Conservation (phyloP, 1,140 invertebrate species). For the Sminthurinus signatus region DNA sequence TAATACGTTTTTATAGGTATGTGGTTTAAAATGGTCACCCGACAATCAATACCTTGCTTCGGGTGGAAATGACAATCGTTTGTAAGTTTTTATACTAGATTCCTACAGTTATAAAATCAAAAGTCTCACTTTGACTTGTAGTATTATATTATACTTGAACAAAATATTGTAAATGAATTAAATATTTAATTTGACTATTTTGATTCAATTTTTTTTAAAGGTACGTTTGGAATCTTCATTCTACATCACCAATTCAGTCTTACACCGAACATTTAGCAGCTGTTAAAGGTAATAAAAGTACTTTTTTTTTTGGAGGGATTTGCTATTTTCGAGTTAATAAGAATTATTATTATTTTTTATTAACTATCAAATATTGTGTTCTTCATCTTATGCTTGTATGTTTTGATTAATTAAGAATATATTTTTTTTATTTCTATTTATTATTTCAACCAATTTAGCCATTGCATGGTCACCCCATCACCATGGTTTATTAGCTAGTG, state of each 20-base stretch:
- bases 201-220: too few species aligned
- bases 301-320: not conserved
- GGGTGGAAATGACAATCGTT: conserved; percentile 97
- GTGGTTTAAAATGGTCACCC: conserved; percentile 98
- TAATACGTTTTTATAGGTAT: conserved; percentile 54
- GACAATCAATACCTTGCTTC: conserved; percentile 97
- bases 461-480: conserved; percentile 99
- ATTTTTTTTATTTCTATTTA: too few species aligned
- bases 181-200: too few species aligned
- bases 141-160: too few species aligned
- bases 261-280: conserved; percentile 97
- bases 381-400: too few species aligned
- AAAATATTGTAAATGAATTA: too few species aligned
- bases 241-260: conserved; percentile 81
- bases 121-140: too few species aligned
- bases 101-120: too few species aligned
- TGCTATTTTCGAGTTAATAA: too few species aligned
- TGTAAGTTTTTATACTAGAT: too few species aligned
- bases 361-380: too few species aligned
- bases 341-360: too few species aligned
- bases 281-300: conserved; percentile 62
- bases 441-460: conserved; percentile 50
- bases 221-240: conserved; percentile 95
- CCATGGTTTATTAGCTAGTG: conserved; percentile 92
- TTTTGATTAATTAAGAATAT: not conserved